Conservation (phyloP, 2,113 vertebrate genomes). For the Paramisgurnus dabryanus region DNA sequence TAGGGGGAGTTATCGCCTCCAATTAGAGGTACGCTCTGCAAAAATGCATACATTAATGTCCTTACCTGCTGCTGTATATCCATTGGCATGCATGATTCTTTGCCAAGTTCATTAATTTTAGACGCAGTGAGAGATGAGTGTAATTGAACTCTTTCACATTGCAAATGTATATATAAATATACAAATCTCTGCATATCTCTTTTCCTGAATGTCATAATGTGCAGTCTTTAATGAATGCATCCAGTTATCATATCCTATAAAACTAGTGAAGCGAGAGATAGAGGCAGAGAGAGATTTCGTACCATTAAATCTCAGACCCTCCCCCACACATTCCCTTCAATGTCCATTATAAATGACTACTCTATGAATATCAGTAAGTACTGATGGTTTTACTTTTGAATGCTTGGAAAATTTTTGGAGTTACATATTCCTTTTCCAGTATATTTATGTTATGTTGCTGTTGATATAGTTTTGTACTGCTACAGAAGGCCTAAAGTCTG, state of each 20-base stretch:
- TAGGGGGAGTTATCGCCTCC: slow-evolving; percentile 36
- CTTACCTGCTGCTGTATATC: not conserved
- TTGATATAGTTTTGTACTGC: too few species aligned
- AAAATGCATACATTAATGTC: not conserved
- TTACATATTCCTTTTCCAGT: too few species aligned
- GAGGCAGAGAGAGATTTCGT: not conserved
- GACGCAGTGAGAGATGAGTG: too few species aligned
- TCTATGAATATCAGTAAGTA: not conserved
- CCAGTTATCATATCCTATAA: slow-evolving; percentile 31
- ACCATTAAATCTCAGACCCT: slow-evolving; percentile 24
- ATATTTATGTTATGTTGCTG: too few species aligned
- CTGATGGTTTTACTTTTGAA: not conserved
- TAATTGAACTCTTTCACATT: too few species aligned
- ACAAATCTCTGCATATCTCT: not conserved
- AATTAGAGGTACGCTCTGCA: not conserved
- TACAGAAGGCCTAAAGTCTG: too few species aligned
- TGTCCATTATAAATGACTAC: not conserved
- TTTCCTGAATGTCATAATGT: not conserved
- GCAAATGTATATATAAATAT: too few species aligned
- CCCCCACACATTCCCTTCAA: slow-evolving; percentile 15
- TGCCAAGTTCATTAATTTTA: too few species aligned
- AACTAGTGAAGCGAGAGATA: slow-evolving; percentile 33
- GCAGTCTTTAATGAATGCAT: not conserved
- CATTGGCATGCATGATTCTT: not conserved
- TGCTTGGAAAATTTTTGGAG: not conserved